Conservation (phyloP, 2,888 invertebrate species). For the Pristionchus japonicus region DNA sequence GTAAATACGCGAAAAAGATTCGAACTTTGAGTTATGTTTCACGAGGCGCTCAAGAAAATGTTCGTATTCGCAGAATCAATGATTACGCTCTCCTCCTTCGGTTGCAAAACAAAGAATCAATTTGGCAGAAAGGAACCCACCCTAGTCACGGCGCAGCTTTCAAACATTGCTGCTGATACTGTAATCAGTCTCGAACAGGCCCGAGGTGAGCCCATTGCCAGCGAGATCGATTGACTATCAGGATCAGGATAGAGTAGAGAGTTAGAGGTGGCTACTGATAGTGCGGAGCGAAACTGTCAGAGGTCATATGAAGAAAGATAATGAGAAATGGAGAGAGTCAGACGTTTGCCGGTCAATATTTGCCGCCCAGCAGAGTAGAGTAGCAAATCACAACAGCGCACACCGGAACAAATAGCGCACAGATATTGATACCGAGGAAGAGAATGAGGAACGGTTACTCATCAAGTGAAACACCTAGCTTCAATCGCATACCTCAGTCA, state of each 20-base stretch:
- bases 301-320: not conserved
- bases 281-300: not conserved
- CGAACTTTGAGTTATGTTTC: not conserved
- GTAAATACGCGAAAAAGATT: too few relatives aligned
- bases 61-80: not conserved
- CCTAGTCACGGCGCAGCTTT: not conserved
- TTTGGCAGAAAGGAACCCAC: not conserved
- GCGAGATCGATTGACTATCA: not conserved
- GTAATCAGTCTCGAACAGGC: slow-evolving; percentile 15
- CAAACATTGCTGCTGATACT: not conserved
- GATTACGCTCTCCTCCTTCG: not conserved
- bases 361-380: not conserved
- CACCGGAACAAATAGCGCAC: not conserved
- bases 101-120: not conserved
- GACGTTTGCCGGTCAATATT: not conserved
- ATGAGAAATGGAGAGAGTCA: not conserved
- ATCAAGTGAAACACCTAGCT: too few relatives aligned
- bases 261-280: not conserved
- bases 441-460: not conserved
- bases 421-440: not conserved
- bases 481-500: too few relatives aligned
- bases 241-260: not conserved
- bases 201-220: slow-evolving; percentile 21
- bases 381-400: not conserved
- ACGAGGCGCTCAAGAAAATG: not conserved